Conservation (phyloP, 2,797 vertebrate species). For the Premnoplex brunnescens region DNA sequence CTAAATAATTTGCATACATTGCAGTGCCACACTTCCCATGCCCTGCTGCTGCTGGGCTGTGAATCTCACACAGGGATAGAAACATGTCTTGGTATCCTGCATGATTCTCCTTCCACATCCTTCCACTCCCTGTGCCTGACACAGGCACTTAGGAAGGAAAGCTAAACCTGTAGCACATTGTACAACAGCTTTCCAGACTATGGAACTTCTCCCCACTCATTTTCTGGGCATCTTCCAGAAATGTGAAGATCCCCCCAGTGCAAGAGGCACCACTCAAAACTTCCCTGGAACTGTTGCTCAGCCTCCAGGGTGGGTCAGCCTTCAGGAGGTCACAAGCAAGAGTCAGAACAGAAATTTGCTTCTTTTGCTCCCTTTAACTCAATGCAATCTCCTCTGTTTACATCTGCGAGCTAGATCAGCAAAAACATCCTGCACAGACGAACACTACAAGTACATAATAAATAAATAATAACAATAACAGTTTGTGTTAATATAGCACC, state of each 20-base stretch:
- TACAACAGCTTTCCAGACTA: not conserved
- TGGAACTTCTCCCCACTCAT: not conserved
- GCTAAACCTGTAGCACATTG: rapidly evolving
- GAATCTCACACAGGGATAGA: not conserved
- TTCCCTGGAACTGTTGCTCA: not conserved
- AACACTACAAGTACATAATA: constrained; percentile 41
- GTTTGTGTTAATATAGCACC: constrained; percentile 64
- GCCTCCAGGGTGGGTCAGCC: not conserved
- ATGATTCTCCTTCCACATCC: rapidly evolving
- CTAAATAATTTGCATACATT: rapidly evolving
- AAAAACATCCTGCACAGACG: constrained; percentile 27
- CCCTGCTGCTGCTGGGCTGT: not conserved
- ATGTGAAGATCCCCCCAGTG: rapidly evolving
- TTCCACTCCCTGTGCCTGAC: not conserved
- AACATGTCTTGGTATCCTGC: not conserved
- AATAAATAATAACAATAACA: constrained; percentile 71
- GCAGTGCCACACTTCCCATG: rapidly evolving
- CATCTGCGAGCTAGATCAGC: constrained; percentile 10
- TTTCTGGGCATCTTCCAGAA: not conserved
- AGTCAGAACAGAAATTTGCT: not conserved
- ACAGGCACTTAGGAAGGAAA: not conserved
- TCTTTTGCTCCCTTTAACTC: not conserved
- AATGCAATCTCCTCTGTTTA: not conserved
- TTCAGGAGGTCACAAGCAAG: not conserved
- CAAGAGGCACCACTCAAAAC: not conserved